A percentile compares a stretch with the other conserved stretches of the same genome.
phyloP scores from a whole-genome alignment of 2,113 vertebrate genomes.

The Mixornis gularis region DNA sequence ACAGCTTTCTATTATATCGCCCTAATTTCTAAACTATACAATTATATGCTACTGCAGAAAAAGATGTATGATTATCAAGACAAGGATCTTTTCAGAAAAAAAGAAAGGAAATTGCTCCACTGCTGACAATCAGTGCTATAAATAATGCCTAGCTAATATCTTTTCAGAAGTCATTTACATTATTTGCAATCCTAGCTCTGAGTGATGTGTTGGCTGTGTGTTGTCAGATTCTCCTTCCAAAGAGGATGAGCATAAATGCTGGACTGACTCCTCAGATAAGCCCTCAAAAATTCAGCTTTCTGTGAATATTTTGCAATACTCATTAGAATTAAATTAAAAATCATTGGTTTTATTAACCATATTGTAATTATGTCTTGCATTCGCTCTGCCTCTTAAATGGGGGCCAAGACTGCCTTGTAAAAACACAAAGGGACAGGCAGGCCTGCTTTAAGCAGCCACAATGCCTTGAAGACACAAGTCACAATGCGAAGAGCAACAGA shows the following conservation, averaged over 20 bases:
- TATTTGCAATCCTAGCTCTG: not conserved
- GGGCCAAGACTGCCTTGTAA: not conserved
- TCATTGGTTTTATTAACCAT: not conserved
- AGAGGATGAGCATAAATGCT: not conserved
- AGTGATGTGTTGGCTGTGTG: not conserved
- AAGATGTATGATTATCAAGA: constrained; percentile 26
- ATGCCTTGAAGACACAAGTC: not conserved
- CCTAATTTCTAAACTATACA: not conserved
- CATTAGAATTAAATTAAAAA: not conserved
- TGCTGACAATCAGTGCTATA: not conserved
- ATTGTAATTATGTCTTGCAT: not conserved
- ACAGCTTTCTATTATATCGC: not conserved
- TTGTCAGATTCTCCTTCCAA: not conserved
- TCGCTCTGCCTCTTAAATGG: not conserved
- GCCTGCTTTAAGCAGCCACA: not conserved
- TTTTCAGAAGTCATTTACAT: constrained; percentile 15
- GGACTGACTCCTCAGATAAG: not conserved
- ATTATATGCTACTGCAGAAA: not conserved
- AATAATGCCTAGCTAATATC: not conserved
- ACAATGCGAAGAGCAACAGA: not conserved
- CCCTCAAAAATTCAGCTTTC: not conserved
- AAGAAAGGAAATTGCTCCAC: constrained; percentile 11
- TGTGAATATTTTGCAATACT: not conserved
- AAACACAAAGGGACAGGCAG: not conserved
- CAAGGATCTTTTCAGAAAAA: constrained; percentile 11